phyloP scores from a whole-genome alignment of 2,888 invertebrate species.

The Odontothrips loti region DNA sequence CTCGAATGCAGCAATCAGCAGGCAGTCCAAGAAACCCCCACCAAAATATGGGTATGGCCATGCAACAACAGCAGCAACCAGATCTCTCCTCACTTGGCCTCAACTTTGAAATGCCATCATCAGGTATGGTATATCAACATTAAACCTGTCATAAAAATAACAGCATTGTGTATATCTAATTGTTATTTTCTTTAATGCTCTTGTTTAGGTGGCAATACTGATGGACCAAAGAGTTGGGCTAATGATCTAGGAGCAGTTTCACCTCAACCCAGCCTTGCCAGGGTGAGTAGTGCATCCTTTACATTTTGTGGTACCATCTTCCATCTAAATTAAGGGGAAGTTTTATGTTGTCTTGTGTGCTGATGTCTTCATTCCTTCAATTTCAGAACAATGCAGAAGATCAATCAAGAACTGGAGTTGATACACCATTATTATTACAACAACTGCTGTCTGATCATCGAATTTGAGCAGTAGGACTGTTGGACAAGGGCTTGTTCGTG shows the following conservation, averaged over 20 bases:
- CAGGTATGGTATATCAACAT: slow-evolving; percentile 50
- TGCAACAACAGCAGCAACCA: slow-evolving; percentile 52
- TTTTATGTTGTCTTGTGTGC: slow-evolving; percentile 19
- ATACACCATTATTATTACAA: slow-evolving; percentile 76
- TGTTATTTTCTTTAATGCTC: background rate
- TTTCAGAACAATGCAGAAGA: slow-evolving; percentile 71
- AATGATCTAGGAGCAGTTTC: slow-evolving; percentile 53
- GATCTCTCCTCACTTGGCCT: slow-evolving; percentile 68
- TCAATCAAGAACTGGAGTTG: slow-evolving; percentile 60
- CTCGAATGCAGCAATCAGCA: slow-evolving; percentile 58
- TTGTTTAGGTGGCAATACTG: slow-evolving; percentile 48
- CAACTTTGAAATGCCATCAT: slow-evolving; percentile 62
- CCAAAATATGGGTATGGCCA: slow-evolving; percentile 47
- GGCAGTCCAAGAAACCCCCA: slow-evolving; percentile 48
- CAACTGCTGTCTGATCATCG: slow-evolving; percentile 73
- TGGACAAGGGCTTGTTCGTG: background rate
- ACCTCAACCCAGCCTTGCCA: slow-evolving; percentile 53
- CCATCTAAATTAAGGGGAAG: background rate
- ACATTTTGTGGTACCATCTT: background rate
- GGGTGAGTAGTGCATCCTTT: slow-evolving; percentile 52
- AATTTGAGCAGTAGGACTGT: background rate
- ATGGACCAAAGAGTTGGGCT: slow-evolving; percentile 55
- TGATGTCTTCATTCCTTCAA: slow-evolving; percentile 33
- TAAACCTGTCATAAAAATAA: background rate
- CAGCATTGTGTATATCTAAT: no score